Percentiles rank a stretch among this genome's conserved stretches.
Evolutionary conservation across 35 echinoderm and acorn worm species (phyloP).

Genomic region (Strongylocentrotus purpuratus): DNA sequence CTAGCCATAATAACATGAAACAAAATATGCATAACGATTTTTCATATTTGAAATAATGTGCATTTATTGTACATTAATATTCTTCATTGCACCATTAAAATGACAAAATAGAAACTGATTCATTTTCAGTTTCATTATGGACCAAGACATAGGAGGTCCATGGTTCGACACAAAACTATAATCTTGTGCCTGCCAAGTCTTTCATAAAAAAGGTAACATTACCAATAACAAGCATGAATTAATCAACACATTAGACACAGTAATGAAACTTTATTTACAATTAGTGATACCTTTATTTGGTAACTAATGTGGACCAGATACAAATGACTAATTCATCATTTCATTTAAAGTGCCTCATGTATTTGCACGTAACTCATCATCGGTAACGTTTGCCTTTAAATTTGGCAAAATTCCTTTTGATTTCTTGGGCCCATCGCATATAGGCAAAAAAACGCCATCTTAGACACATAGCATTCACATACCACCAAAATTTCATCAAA

Average conservation of each 20-base stretch:
- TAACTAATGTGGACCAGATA: neutral
- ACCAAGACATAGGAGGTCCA: neutral
- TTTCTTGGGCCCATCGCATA: too few species aligned
- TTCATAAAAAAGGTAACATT: neutral
- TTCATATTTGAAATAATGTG: conserved; percentile 2
- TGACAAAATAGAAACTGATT: neutral
- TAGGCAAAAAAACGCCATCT: too few species aligned
- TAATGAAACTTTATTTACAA: neutral
- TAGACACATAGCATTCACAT: too few species aligned
- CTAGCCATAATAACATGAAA: too few species aligned
- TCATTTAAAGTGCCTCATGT: too few species aligned
- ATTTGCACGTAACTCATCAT: too few species aligned
- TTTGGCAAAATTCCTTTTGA: too few species aligned
- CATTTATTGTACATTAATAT: conserved; percentile 6
- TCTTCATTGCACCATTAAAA: neutral
- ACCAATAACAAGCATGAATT: neutral
- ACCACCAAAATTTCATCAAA: too few species aligned
- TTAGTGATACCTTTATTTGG: neutral
- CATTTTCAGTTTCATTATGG: neutral
- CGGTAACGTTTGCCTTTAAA: too few species aligned
- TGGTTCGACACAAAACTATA: neutral
- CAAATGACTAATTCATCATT: too few species aligned
- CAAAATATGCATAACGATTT: too few species aligned
- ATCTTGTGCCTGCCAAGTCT: neutral
- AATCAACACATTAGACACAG: neutral